Evolutionary conservation across 2,888 invertebrate species (phyloP).

Genomic region (Blera fallax): DNA sequence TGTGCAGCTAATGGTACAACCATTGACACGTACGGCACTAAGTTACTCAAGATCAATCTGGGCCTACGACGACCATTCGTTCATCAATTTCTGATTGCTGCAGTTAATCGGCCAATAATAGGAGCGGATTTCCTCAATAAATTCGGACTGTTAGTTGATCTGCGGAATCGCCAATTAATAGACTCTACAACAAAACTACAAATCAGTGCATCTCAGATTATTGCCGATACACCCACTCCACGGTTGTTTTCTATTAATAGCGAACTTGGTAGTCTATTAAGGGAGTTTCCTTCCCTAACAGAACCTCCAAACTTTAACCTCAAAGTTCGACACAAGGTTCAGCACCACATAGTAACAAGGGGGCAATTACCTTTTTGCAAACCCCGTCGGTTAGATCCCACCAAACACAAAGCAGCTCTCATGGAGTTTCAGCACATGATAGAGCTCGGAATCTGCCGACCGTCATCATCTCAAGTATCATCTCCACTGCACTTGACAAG

Average conservation of each 20-base stretch:
- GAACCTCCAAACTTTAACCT: conserved; percentile 19
- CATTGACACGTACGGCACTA: conserved; percentile 20
- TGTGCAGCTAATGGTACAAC: conserved; percentile 27
- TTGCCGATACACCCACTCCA: conserved; percentile 20
- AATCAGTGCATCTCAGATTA: conserved; percentile 4
- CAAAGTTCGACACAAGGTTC: conserved; percentile 19
- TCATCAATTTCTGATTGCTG: conserved; percentile 8
- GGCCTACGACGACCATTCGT: conserved; percentile 6
- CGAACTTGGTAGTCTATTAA: neutral
- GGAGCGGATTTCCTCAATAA: conserved; percentile 43
- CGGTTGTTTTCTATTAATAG: neutral
- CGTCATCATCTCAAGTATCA: conserved; percentile 19
- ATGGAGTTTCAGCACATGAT: conserved; percentile 46
- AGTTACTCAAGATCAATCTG: conserved; percentile 12
- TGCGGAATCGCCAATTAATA: neutral
- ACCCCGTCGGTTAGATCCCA: conserved; percentile 33
- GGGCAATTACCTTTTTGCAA: conserved; percentile 41
- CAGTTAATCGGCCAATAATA: conserved; percentile 4
- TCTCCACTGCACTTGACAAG: conserved; percentile 45
- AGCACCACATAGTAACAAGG: conserved; percentile 44
- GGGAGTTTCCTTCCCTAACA: conserved; percentile 3
- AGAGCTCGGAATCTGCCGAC: conserved; percentile 36
- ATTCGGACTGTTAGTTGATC: conserved; percentile 26
- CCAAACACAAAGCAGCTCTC: conserved; percentile 34
- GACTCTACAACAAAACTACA: conserved; percentile 16